phyloP scores from a whole-genome alignment of 1,140 invertebrate genomes.

The Drosophila albomicans region DNA sequence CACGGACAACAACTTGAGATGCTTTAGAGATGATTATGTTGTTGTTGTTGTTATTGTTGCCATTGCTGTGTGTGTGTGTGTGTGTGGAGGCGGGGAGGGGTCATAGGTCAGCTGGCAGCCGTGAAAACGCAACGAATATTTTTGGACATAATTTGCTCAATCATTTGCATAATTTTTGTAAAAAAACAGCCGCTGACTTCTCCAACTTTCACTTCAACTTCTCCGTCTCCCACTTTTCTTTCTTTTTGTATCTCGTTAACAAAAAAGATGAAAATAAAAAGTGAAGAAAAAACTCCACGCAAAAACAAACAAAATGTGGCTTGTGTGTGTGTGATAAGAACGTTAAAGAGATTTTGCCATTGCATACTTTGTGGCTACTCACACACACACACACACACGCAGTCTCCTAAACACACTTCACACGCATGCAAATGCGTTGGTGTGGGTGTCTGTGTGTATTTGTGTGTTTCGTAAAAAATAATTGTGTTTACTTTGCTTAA shows the following conservation, averaged over 20 bases:
- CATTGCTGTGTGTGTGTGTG: not conserved
- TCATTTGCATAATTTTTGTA: constrained; percentile 80
- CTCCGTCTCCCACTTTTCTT: constrained; percentile 4
- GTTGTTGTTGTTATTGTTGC: constrained; percentile 14
- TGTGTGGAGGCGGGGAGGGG: not conserved
- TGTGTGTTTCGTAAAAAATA: constrained; percentile 60
- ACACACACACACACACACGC: constrained; percentile 10
- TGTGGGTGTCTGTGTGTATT: not conserved
- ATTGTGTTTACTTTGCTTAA: constrained; percentile 79
- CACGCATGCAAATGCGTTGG: constrained; percentile 6
- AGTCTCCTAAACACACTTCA: not conserved
- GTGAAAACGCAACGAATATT: constrained; percentile 30
- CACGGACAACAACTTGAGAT: constrained; percentile 49
- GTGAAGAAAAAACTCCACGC: constrained; percentile 50
- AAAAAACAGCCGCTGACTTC: constrained; percentile 57
- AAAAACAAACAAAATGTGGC: constrained; percentile 64
- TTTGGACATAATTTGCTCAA: constrained; percentile 81
- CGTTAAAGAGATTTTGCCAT: constrained; percentile 59
- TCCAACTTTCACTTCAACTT: not conserved
- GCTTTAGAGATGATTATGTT: constrained; percentile 28
- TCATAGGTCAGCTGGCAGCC: constrained; percentile 66
- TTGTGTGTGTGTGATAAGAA: constrained; percentile 61
- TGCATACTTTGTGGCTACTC: constrained; percentile 62
- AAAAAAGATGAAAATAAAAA: constrained; percentile 41
- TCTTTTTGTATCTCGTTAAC: constrained; percentile 67